Base-by-base conservation (phyloP, 2,888 invertebrate genomes). In the Elysia crispata region DNA sequence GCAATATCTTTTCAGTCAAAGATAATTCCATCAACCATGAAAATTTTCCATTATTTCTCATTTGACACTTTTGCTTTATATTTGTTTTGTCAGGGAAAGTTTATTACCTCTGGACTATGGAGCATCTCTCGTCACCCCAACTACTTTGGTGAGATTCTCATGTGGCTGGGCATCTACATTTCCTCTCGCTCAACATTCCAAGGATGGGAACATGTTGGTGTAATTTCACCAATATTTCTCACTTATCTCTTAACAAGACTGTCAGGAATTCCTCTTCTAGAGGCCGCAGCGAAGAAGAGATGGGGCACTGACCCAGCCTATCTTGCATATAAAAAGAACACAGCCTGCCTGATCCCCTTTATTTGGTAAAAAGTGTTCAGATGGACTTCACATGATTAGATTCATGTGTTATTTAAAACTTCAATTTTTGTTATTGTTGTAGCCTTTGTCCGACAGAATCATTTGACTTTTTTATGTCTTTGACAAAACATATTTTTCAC, bases 191-290 rank as follows among this genome's bases (percentile, higher is more conserved):
- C 87, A 0, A 86, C 86, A 20, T 85, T 91, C 64, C 60, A 69
- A 31, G 84, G 85, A 50, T 87, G 87, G 18, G 89, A 90, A 81
- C 85, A 87, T 49, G 76, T 87, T 64, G 85, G 88, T n/a, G 85
- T 89, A 30, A 85, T 91, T 31, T 90, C 91, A 1, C 92, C 92
- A 1, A 70, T 91, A 28, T 89, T 92, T 82, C 86, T 90, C 13
- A 86, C 90, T 69, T 88, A 88, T 67, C 85, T 92, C 6, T 86
- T 92, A n/a, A 91, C 90, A 18, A 86, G 86, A 73, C 86, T 92
- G 30, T 91, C 91, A 79, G 92, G 92, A 3, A 90, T 92, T 73
- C 92, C 92, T 0, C 69, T 90, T 20, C 86, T 91, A 79, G 92
- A 92, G 85, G 85, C 81, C 30, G 84, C 88, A 25, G 92, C 86